These are phyloP conservation scores for Ailurus styani DNA, from an alignment of 2,113 vertebrate species.

Conservation along the genomic window DNA sequence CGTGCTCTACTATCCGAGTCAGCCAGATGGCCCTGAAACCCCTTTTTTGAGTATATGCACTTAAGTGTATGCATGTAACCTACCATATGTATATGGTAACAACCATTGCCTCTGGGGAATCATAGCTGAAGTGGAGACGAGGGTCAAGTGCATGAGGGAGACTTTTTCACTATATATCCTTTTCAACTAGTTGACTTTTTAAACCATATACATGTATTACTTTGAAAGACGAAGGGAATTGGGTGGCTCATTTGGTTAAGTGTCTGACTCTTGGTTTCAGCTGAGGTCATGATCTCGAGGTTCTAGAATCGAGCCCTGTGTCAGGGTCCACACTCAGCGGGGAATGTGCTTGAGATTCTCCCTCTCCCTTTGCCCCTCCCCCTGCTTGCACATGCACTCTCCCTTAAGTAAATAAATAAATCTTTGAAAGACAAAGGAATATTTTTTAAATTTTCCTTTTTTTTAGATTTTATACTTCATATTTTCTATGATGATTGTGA, in stretches of 20 bases:
- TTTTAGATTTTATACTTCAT: background rate
- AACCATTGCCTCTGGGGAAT: background rate
- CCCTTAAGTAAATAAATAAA: background rate
- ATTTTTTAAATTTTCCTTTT: conserved; percentile 1
- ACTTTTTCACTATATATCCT: background rate
- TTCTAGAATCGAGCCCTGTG: background rate
- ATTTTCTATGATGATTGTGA: background rate
- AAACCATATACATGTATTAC: background rate
- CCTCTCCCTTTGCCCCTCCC: background rate
- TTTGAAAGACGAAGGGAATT: background rate
- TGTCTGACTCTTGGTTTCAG: background rate
- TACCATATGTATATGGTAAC: background rate
- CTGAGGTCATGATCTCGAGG: background rate
- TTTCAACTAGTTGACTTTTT: background rate
- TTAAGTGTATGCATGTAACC: background rate
- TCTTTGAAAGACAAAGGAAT: background rate
- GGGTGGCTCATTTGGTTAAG: background rate
- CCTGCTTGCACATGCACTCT: background rate
- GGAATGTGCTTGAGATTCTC: background rate
- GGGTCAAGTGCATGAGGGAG: background rate
- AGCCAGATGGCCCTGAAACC: background rate
- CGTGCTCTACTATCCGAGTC: background rate
- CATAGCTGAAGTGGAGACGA: background rate
- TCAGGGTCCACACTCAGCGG: background rate
- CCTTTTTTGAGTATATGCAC: background rate